Percentiles rank a stretch among this genome's conserved stretches.
Conservation (phyloP, 1,140 invertebrate genomes). For the Teleopsis dalmanni region DNA sequence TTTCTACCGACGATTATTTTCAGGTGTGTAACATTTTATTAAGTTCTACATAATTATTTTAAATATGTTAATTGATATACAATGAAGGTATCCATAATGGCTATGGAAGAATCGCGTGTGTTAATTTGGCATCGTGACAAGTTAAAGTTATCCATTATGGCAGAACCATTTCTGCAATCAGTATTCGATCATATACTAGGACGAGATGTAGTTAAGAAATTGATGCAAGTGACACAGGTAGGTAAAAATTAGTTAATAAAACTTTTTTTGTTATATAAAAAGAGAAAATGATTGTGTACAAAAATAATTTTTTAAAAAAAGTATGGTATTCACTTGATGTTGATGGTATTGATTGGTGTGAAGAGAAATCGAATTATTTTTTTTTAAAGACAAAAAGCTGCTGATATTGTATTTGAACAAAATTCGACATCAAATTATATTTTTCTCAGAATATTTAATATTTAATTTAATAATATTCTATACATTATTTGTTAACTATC, state of each 20-base stretch:
- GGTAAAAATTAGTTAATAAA: background rate
- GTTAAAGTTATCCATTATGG: conserved; percentile 75
- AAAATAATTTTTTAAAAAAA: too few relatives aligned
- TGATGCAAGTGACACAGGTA: conserved; percentile 67
- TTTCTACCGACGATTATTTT: conserved; percentile 80
- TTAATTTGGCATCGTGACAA: conserved; percentile 81
- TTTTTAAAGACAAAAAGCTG: too few relatives aligned
- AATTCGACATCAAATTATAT: too few relatives aligned
- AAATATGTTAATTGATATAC: background rate
- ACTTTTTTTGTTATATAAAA: background rate
- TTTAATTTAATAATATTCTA: too few relatives aligned
- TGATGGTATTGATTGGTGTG: too few relatives aligned
- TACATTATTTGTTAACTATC: too few relatives aligned
- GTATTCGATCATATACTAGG: conserved; percentile 83
- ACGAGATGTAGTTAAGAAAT: conserved; percentile 81
- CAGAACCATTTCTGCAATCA: conserved; percentile 73
- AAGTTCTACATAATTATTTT: background rate
- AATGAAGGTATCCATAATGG: conserved; percentile 79
- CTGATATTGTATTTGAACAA: too few relatives aligned
- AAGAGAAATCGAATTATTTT: too few relatives aligned
- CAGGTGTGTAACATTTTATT: conserved; percentile 53
- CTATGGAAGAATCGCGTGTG: conserved; percentile 77
- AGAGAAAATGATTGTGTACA: too few relatives aligned
- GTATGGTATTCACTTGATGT: too few relatives aligned
- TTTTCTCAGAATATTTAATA: too few relatives aligned